Evolutionary conservation across 2,113 vertebrate genomes (phyloP).

Genomic region (Paramisgurnus dabryanus): DNA sequence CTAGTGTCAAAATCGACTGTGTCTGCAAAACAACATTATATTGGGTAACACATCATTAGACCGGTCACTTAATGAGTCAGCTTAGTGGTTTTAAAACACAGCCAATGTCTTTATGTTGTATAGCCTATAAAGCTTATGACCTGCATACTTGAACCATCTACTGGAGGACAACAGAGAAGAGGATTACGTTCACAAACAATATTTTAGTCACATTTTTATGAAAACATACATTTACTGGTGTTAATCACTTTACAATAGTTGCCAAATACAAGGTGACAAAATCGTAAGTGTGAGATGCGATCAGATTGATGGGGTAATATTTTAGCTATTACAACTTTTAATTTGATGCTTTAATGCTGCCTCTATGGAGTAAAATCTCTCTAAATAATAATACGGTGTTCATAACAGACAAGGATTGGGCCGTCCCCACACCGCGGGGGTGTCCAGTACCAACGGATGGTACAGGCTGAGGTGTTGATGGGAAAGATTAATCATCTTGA

Average conservation of each 20-base stretch:
- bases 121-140: neutral
- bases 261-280: too few relatives aligned
- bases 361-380: too few relatives aligned
- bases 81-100: neutral
- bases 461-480: conserved; percentile 5
- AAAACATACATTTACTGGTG: neutral
- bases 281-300: too few relatives aligned
- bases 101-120: neutral
- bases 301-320: too few relatives aligned
- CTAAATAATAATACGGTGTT: too few relatives aligned
- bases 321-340: too few relatives aligned
- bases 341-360: too few relatives aligned
- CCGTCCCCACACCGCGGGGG: too few relatives aligned
- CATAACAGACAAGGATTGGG: too few relatives aligned
- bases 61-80: neutral
- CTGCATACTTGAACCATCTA: neutral
- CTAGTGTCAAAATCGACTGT: neutral
- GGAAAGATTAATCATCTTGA: conserved; percentile 25
- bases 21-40: neutral
- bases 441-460: neutral
- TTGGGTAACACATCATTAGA: neutral
- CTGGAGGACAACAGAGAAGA: neutral
- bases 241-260: too few relatives aligned
- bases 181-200: conserved; percentile 14
- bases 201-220: neutral